Evolutionary conservation across 2,888 invertebrate species (phyloP), one percentile per base, ranked within the genome.

Genomic region (Trichacis sp.): DNA sequence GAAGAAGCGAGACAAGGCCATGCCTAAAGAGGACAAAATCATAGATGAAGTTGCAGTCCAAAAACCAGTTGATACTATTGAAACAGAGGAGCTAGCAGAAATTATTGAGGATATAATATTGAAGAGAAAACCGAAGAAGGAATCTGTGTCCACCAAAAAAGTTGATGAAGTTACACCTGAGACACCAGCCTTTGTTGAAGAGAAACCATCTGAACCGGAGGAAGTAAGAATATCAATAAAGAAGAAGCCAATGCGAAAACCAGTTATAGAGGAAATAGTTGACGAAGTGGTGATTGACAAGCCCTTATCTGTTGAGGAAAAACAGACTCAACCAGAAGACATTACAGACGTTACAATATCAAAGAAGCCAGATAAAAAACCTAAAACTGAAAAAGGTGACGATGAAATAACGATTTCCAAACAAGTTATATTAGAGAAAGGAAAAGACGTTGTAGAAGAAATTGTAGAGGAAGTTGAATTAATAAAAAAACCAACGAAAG

Each of bases 381-480:
- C 89, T 40, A 90, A 92, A 71, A 86, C 91, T 68, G 90, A 91
- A 42, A 93, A 93, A 86, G 88, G 90, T 47, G 89, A 91, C 0
- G 92, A 92, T 77, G 89, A 90, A 8, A 92, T 93, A 86, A 92
- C 89, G 72, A 93, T 94, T 0, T 93, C 0, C 93, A 91, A 86
- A 92, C 92, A 0, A 92, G 64, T 70, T 15, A 62, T 72, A n/a
- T 68, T 65, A 40, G 59, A 73, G 6, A 29, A 74, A 52, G 72
- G 79, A 78, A 62, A 92, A 83, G 94, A 94, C 86, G 93, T 94
- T 75, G 93, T 95, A 11, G 94, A 95, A 78, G 94, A 95, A 85
- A 95, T 95, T 85, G 95, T 95, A 80, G 94, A 92, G 83, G 94
- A 95, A 70, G 92, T 92, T 11, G 85, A 94, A 64, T 92, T 94